These are phyloP conservation scores for Sinopyrophorus schimmeli DNA, from an alignment of 2,888 invertebrate species.

Conservation along the genomic window DNA sequence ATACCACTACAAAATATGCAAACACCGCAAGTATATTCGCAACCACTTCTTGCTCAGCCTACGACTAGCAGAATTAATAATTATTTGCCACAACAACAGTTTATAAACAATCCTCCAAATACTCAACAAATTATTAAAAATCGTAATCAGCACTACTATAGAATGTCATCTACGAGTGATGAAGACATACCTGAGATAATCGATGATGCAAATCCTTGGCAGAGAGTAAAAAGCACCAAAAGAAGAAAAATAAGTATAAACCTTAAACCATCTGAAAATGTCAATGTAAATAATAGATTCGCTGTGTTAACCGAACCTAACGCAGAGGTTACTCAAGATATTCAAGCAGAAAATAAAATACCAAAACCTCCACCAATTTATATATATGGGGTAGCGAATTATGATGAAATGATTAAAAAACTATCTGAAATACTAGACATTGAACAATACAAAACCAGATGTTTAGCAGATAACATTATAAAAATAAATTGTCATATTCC, in stretches of 20 bases:
- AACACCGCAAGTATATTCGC: too few relatives aligned
- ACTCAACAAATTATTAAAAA: too few relatives aligned
- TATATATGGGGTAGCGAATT: constrained; percentile 24
- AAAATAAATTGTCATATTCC: constrained; percentile 21
- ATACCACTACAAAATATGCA: too few relatives aligned
- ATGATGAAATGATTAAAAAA: constrained; percentile 17
- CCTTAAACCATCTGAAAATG: not conserved
- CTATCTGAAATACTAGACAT: constrained; percentile 13
- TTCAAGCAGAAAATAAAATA: not conserved
- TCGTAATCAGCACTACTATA: too few relatives aligned
- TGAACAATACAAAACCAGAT: constrained; percentile 23
- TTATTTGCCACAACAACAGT: too few relatives aligned
- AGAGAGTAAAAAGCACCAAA: not conserved
- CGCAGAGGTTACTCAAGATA: not conserved
- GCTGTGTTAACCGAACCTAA: not conserved
- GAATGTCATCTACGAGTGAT: too few relatives aligned
- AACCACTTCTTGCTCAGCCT: too few relatives aligned
- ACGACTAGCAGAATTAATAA: too few relatives aligned
- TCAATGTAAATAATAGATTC: too few relatives aligned
- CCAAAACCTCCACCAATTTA: constrained; percentile 26
- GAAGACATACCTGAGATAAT: too few relatives aligned
- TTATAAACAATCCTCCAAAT: too few relatives aligned
- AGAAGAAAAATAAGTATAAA: constrained; percentile 1
- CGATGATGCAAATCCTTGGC: too few relatives aligned
- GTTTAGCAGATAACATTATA: constrained; percentile 20